Percentiles rank a stretch among this genome's conserved stretches.
Evolutionary conservation across 2,113 vertebrate species (phyloP).

Genomic region (Oenanthe oenanthe): DNA sequence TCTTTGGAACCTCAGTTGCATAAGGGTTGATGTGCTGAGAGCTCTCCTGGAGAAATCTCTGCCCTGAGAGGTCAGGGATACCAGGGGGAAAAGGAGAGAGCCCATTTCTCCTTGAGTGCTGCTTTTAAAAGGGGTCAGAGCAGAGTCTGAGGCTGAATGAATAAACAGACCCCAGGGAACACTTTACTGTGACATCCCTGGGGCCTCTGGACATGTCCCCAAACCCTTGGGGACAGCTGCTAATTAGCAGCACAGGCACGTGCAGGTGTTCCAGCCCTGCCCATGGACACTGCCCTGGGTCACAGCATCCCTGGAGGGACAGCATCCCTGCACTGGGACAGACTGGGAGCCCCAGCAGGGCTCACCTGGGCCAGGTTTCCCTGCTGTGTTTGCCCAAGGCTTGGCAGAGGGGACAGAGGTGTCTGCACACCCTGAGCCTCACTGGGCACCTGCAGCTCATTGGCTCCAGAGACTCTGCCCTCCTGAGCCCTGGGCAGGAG

Average conservation of each 20-base stretch:
- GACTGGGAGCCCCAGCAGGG: not conserved
- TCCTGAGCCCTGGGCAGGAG: not conserved
- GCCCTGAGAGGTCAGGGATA: not conserved
- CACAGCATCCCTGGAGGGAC: accelerated
- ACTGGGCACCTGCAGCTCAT: not conserved
- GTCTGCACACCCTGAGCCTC: not conserved
- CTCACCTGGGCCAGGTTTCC: not conserved
- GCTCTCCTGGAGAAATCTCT: not conserved
- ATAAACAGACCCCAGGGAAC: not conserved
- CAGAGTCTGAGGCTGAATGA: not conserved
- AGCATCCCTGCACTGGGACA: not conserved
- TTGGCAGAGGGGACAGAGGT: not conserved
- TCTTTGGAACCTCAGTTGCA: conserved; percentile 16
- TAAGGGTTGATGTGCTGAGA: not conserved
- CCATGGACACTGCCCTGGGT: accelerated
- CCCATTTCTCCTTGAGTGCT: not conserved
- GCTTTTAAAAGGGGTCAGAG: conserved; percentile 29
- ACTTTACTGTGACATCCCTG: not conserved
- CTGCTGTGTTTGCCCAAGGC: not conserved
- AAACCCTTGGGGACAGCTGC: not conserved
- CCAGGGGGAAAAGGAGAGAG: not conserved
- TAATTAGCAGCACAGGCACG: not conserved
- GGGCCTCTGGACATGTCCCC: not conserved
- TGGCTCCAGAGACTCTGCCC: not conserved
- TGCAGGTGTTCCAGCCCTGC: accelerated